Conservation (phyloP, 2,113 vertebrate genomes). For the Tylochromis polylepis region DNA sequence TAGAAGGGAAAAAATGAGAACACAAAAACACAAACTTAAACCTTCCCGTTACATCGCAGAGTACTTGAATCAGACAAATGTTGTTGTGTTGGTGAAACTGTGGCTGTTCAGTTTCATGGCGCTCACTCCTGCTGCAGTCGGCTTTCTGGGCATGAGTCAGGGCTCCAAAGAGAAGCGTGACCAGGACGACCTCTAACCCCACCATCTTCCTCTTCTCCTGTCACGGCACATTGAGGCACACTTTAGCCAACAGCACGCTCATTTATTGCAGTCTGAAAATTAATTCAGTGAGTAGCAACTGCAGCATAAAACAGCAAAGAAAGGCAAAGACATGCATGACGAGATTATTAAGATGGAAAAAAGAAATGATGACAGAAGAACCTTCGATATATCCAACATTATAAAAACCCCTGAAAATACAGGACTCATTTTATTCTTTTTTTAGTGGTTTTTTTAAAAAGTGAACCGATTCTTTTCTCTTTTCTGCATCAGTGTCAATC, state of each 20-base stretch:
- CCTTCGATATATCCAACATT: neutral
- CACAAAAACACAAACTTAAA: neutral
- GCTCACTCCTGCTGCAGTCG: constrained; percentile 65
- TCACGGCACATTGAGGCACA: constrained; percentile 3
- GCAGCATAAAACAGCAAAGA: neutral
- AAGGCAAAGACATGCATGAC: neutral
- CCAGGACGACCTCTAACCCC: constrained; percentile 34
- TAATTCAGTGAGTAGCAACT: neutral
- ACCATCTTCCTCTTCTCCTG: constrained; percentile 62
- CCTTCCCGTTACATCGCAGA: neutral
- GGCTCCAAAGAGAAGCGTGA: constrained; percentile 57
- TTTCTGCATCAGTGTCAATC: neutral
- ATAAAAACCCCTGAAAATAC: neutral
- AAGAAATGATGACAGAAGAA: neutral
- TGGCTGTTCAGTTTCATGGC: neutral
- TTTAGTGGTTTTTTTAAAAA: neutral
- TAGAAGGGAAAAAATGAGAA: constrained; percentile 44
- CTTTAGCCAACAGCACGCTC: neutral
- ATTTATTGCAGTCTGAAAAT: neutral
- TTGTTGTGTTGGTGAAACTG: neutral
- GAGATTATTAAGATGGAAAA: neutral
- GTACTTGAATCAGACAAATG: neutral
- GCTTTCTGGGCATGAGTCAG: constrained; percentile 17
- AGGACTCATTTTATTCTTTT: rapidly evolving
- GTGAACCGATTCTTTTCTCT: rapidly evolving